Base-by-base conservation (phyloP, 30 jellyfish, hydroid and myxozoan genomes). In the Calvadosia cruxmelitensis region DNA sequence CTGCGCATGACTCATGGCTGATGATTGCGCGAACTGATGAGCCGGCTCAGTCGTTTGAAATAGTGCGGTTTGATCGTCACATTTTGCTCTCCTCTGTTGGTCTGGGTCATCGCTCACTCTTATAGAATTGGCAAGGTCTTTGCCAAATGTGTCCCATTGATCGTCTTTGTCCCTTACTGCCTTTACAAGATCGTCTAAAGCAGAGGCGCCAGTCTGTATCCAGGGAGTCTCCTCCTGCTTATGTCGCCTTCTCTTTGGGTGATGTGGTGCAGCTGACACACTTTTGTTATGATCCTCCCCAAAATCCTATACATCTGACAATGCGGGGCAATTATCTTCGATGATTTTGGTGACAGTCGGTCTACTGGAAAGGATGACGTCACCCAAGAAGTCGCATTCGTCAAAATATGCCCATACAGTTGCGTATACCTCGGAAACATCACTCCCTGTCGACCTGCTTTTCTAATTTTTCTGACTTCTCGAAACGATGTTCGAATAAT, bases 401-500 rank as follows among this genome's bases (percentile, higher is more conserved):
- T 72, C 77, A 69, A 50, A 71, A 72, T 36, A 72, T 53, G 67
- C 61, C 83, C 83, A 72, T 72, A 25, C 61, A 50, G 83, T n/a
- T n/a, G n/a, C n/a, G n/a, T n/a, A 72, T 52, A 72, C 67, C n/a
- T 72, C 65, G 23, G 77, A 61, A 31, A 52, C 15, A 30, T 75
- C 83, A 72, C 66, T 52, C 53, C 83, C 83, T 32, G 83, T 53
- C 67, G 72, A 69, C 83, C 61, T 67, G 49, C 83, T 72, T 53
- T 52, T 53, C 75, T 72, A 52, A 53, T 52, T 72, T 72, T 72
- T 72, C 77, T 42, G 72, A 72, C 61, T 72, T 72, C 83, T 52
- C 83, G 49, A 61, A 72, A 72, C 61, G 83, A 16, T 65, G 83
- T 52, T 69, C 76, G 74, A 61, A 72, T 33, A 52, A 74, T 61